phyloP scores from a whole-genome alignment of 1,140 invertebrate genomes.

The Fopius arisanus region DNA sequence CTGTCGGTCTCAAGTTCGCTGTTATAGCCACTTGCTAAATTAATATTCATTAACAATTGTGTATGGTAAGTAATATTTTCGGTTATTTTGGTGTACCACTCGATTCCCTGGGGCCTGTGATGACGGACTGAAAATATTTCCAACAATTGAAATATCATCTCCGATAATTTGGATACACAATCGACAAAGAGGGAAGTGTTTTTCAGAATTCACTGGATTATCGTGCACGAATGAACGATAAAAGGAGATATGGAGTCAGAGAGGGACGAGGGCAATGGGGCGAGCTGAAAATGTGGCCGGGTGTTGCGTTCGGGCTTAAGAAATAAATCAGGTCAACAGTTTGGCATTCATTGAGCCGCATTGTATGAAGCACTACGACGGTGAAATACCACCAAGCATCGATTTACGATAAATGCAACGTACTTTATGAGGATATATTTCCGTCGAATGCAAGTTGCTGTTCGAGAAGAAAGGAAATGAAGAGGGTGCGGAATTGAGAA shows the following conservation, averaged over 20 bases:
- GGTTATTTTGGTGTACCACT: no score
- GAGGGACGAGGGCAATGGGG: conserved; percentile 2
- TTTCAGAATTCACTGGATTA: not conserved
- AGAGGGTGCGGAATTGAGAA: conserved; percentile 10
- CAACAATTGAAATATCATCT: not conserved
- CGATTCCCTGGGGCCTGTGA: no score
- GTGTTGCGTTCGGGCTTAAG: conserved; percentile 43
- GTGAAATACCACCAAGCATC: conserved; percentile 60
- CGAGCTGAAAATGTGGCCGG: not conserved
- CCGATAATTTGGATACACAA: not conserved
- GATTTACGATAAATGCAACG: conserved; percentile 65
- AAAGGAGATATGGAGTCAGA: not conserved
- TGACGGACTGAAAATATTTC: not conserved
- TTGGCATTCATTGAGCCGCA: conserved; percentile 65
- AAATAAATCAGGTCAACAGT: conserved; percentile 62
- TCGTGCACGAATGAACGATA: not conserved
- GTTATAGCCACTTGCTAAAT: no score
- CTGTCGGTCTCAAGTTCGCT: not conserved
- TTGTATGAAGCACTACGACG: conserved; percentile 51
- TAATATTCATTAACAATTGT: no score
- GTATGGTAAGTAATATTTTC: no score
- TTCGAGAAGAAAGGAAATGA: not conserved
- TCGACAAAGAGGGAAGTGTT: not conserved
- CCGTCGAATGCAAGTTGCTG: conserved; percentile 50
- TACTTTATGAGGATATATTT: conserved; percentile 63